These are phyloP conservation scores for Acleris laterana DNA, from an alignment of 2,888 invertebrate genomes.

Conservation along the genomic window DNA sequence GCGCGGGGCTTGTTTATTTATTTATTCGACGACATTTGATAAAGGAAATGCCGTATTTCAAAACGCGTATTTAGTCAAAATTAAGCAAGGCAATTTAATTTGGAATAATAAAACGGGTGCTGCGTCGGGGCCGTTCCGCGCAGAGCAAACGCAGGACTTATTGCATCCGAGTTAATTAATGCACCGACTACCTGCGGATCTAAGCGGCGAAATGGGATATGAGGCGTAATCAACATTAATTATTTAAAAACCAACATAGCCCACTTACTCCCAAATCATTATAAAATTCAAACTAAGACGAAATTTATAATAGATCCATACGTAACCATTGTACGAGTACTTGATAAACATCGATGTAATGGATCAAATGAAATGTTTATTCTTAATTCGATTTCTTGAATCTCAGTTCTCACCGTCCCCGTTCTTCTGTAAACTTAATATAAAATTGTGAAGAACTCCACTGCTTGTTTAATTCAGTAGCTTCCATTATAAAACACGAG, in stretches of 20 bases:
- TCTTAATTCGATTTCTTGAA: constrained; percentile 19
- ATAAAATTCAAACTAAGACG: neutral
- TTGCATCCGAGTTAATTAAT: constrained; percentile 55
- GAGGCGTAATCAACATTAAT: constrained; percentile 30
- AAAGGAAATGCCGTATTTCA: constrained; percentile 24
- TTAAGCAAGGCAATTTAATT: constrained; percentile 49
- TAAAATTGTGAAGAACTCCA: constrained; percentile 47
- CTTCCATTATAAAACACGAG: constrained; percentile 76
- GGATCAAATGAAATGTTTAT: constrained; percentile 1
- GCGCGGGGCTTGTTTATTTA: constrained; percentile 38
- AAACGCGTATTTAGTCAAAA: constrained; percentile 27
- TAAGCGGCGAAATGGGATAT: constrained; percentile 28
- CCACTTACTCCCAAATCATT: constrained; percentile 9
- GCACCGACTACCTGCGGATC: constrained; percentile 27
- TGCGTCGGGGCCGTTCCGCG: constrained; percentile 49
- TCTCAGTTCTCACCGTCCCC: constrained; percentile 19
- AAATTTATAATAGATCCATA: neutral
- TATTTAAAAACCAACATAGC: constrained; percentile 22
- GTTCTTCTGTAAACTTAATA: constrained; percentile 31
- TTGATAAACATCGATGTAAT: neutral
- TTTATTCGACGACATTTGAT: constrained; percentile 29
- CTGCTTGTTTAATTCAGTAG: constrained; percentile 75
- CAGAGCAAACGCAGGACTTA: constrained; percentile 62
- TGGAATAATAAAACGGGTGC: constrained; percentile 52
- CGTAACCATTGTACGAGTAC: neutral